A percentile compares a stretch with the other conserved stretches of the same genome.
Evolutionary conservation across 2,888 invertebrate species (phyloP).

Genomic region (Cantharis rustica): DNA sequence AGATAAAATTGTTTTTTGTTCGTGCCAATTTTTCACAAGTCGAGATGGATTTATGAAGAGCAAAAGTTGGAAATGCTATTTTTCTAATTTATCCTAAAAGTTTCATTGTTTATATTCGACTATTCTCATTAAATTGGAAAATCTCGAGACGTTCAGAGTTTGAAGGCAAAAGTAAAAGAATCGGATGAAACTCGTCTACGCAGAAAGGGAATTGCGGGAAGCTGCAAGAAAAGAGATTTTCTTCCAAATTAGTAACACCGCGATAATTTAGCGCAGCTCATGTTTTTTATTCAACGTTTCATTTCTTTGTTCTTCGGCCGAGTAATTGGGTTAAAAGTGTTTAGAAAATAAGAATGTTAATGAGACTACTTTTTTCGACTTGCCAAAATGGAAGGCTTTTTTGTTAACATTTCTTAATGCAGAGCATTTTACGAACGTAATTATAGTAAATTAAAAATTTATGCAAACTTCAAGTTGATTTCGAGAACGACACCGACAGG

Average conservation of each 20-base stretch:
- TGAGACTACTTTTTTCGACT: background rate
- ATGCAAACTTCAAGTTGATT: background rate
- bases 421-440: background rate
- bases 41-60: background rate
- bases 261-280: conserved; percentile 7
- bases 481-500: conserved; percentile 7
- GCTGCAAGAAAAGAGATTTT: conserved; percentile 3
- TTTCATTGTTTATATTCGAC: background rate
- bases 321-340: conserved; percentile 7
- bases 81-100: background rate
- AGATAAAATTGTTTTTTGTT: background rate
- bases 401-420: background rate
- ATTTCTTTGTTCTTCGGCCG: background rate
- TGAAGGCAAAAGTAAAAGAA: conserved; percentile 3
- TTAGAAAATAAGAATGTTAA: conserved; percentile 6
- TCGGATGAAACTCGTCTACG: background rate
- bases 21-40: background rate
- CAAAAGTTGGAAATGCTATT: background rate
- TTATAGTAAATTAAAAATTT: background rate
- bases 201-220: conserved; percentile 1
- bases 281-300: background rate
- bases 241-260: conserved; percentile 11
- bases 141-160: background rate
- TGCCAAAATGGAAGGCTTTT: background rate
- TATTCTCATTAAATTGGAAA: background rate